Conservation (phyloP, 2,113 vertebrate species). For the Diphyllodes magnificus region DNA sequence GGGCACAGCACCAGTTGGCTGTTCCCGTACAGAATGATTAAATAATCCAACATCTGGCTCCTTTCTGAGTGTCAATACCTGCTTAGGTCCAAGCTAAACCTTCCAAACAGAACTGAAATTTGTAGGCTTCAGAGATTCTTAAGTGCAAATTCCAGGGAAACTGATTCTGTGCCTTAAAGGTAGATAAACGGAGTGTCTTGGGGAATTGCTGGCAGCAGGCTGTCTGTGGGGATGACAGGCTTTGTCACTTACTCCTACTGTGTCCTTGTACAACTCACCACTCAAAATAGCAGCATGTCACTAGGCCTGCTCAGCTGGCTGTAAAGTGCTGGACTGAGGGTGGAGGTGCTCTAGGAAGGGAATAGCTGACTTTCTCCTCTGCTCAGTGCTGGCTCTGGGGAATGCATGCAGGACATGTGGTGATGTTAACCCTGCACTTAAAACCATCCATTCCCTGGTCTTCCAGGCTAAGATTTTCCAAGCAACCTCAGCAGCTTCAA, state of each 20-base stretch:
- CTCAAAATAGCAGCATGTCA: not conserved
- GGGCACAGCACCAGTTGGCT: constrained; percentile 16
- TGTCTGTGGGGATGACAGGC: not conserved
- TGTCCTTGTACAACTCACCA: not conserved
- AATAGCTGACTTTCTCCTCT: not conserved
- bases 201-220: not conserved
- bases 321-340: not conserved
- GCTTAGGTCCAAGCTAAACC: not conserved
- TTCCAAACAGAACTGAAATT: not conserved
- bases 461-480: not conserved
- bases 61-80: not conserved
- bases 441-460: not conserved
- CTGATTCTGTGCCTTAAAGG: not conserved
- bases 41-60: not conserved
- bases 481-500: not conserved
- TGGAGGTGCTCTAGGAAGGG: not conserved
- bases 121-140: not conserved
- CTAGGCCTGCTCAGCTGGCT: not conserved
- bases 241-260: not conserved
- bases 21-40: not conserved
- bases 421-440: not conserved
- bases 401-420: not conserved
- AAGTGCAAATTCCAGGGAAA: not conserved
- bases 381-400: not conserved
- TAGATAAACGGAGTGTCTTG: not conserved